These are phyloP conservation scores for Agrotis segetum DNA, from an alignment of 2,888 invertebrate species.

Conservation along the genomic window DNA sequence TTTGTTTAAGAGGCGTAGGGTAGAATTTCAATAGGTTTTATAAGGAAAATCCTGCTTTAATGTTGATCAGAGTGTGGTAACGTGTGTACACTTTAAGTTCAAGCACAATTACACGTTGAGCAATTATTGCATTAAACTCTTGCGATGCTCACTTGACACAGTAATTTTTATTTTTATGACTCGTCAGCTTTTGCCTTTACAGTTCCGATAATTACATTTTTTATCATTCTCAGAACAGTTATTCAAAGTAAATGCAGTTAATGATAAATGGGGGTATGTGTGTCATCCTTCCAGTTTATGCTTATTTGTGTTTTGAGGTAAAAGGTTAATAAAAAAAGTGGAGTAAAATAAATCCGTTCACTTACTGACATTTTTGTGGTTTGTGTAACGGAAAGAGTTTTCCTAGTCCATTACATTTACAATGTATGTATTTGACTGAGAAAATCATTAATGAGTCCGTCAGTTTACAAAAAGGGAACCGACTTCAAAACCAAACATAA, in stretches of 20 bases:
- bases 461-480: too few relatives aligned
- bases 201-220: conserved; percentile 40
- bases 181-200: conserved; percentile 47
- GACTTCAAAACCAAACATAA: too few relatives aligned
- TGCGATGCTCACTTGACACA: conserved; percentile 61
- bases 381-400: conserved; percentile 9
- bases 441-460: too few relatives aligned
- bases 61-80: conserved; percentile 34
- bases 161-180: conserved; percentile 38
- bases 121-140: conserved; percentile 46
- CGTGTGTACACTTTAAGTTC: conserved; percentile 15
- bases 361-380: conserved; percentile 5
- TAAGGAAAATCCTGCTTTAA: conserved; percentile 54
- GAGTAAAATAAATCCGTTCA: conserved; percentile 4
- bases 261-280: conserved; percentile 30
- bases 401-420: neutral
- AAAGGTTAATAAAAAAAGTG: neutral
- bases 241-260: conserved; percentile 32
- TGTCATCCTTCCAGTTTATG: conserved; percentile 32
- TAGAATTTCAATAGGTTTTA: conserved; percentile 26
- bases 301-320: conserved; percentile 1
- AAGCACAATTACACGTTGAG: conserved; percentile 24
- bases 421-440: neutral
- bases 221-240: conserved; percentile 54
- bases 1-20: conserved; percentile 15